Conservation (phyloP, 35 echinoderm and acorn worm genomes). For the Patiria miniata region DNA sequence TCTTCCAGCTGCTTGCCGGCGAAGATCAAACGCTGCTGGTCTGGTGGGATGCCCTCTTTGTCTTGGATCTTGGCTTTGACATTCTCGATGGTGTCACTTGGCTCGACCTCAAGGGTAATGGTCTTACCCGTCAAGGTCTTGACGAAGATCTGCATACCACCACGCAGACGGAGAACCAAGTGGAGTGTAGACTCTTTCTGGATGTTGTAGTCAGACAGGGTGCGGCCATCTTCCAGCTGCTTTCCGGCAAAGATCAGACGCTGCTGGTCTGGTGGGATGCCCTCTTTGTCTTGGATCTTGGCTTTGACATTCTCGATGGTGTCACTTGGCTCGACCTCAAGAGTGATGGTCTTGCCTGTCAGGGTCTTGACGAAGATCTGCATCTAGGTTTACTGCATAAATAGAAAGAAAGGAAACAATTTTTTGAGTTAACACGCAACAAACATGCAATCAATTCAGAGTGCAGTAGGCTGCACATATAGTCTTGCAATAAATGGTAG, state of each 20-base stretch:
- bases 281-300: conserved; percentile 81
- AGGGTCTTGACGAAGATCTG: conserved; percentile 88
- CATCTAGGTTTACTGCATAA: conserved; percentile 45
- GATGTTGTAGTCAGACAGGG: conserved; percentile 68
- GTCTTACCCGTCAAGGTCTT: conserved; percentile 75
- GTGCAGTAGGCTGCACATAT: too few relatives aligned
- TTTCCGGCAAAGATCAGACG: conserved; percentile 79
- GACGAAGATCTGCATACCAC: conserved; percentile 90
- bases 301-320: conserved; percentile 78
- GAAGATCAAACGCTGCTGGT: conserved; percentile 80
- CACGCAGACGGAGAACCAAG: conserved; percentile 66
- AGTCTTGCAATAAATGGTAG: too few relatives aligned
- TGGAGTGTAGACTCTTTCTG: conserved; percentile 77
- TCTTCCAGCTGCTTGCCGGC: too few relatives aligned
- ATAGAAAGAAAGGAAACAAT: conserved; percentile 38
- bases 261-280: conserved; percentile 78
- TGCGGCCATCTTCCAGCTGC: conserved; percentile 61
- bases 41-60: conserved; percentile 75
- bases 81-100: conserved; percentile 71
- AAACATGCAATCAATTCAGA: too few relatives aligned
- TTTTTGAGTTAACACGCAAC: too few relatives aligned
- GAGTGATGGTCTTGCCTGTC: conserved; percentile 73
- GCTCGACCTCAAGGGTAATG: conserved; percentile 65
- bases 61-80: conserved; percentile 60
- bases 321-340: conserved; percentile 78